Percentiles rank a stretch among this genome's conserved stretches.
Conservation (phyloP, 2,888 invertebrate genomes). For the Lepidocyrtinus sp. region DNA sequence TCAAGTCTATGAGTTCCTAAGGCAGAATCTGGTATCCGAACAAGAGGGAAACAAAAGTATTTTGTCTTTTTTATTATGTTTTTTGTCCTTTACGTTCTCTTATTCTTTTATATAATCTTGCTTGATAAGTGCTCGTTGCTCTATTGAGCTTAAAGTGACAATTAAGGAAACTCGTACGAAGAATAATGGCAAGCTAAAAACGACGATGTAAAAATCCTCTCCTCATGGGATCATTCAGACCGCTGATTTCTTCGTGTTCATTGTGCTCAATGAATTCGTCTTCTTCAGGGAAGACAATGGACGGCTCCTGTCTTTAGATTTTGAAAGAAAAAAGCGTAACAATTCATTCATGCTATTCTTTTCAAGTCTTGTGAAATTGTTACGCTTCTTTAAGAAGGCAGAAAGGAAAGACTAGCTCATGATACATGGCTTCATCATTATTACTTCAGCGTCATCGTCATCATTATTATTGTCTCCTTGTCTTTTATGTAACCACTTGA, state of each 20-base stretch:
- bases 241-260: constrained; percentile 19
- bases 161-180: constrained; percentile 35
- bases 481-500: constrained; percentile 24
- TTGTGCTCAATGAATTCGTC: constrained; percentile 46
- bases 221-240: constrained; percentile 16
- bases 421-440: constrained; percentile 33
- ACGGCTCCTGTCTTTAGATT: constrained; percentile 34
- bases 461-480: background rate
- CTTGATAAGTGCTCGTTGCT: constrained; percentile 15
- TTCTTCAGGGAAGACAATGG: constrained; percentile 42
- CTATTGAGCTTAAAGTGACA: constrained; percentile 49
- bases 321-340: constrained; percentile 53
- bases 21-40: no score
- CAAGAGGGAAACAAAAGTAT: constrained; percentile 15
- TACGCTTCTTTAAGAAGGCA: constrained; percentile 25
- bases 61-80: constrained; percentile 2
- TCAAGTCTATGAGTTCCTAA: no score
- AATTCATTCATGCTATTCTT: background rate
- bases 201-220: background rate
- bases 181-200: constrained; percentile 30
- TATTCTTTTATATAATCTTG: background rate
- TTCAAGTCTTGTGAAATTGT: background rate
- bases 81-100: constrained; percentile 1
- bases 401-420: background rate
- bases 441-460: constrained; percentile 38